These are phyloP conservation scores for Rhea americana DNA, from an alignment of 2,113 vertebrate species.

Conservation along the genomic window DNA sequence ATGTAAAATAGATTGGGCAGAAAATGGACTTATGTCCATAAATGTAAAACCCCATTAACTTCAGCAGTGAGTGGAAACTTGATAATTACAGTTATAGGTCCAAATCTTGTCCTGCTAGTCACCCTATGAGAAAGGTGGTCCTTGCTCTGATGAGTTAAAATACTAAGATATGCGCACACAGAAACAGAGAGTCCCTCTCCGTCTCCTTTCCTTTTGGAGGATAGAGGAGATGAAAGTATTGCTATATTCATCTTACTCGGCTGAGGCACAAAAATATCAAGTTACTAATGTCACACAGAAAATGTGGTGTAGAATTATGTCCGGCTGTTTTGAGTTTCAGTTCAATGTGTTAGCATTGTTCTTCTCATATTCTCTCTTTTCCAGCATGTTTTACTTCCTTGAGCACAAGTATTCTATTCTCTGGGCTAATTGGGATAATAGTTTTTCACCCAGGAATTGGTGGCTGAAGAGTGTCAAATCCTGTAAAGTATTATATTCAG, in stretches of 20 bases:
- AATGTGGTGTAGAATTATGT: neutral
- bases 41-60: neutral
- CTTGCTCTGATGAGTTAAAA: neutral
- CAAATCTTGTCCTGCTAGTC: too few relatives aligned
- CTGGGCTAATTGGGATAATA: neutral
- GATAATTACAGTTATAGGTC: neutral
- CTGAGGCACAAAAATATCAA: neutral
- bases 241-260: neutral
- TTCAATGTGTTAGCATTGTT: neutral
- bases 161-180: neutral
- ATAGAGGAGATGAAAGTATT: neutral
- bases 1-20: neutral
- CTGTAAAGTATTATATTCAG: neutral
- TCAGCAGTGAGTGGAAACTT: neutral
- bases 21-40: neutral
- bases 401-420: neutral
- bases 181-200: too few relatives aligned
- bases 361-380: neutral
- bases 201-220: neutral
- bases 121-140: neutral
- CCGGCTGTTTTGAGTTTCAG: neutral
- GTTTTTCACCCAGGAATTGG: neutral
- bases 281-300: rapidly evolving
- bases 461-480: neutral
- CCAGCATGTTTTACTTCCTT: neutral